Conservation (phyloP, 2,113 vertebrate genomes). For the Fregetta grallaria region DNA sequence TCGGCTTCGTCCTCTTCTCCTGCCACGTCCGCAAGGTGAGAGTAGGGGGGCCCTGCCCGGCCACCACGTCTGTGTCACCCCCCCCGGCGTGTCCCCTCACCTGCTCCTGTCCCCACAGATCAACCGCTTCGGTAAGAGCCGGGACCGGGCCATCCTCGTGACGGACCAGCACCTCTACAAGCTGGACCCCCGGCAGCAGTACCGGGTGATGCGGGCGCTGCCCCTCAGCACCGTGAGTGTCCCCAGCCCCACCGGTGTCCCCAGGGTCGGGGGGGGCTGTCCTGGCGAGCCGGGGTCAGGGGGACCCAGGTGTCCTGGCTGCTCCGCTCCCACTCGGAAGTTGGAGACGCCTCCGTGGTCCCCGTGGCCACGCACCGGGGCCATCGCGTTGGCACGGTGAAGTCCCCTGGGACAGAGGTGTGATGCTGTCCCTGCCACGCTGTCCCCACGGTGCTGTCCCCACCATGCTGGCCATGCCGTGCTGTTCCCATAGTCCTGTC, state of each 20-base stretch:
- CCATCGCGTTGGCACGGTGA: fast-evolving
- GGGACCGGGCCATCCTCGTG: slow-evolving; percentile 85
- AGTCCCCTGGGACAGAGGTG: background rate
- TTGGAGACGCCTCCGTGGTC: background rate
- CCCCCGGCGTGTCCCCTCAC: background rate
- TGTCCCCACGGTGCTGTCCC: no score
- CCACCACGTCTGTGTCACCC: background rate
- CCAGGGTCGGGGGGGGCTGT: no score
- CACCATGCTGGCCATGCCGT: no score
- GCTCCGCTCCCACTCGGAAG: fast-evolving
- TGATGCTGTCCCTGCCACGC: background rate
- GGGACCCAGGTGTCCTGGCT: background rate
- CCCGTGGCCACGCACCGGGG: fast-evolving
- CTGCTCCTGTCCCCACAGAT: slow-evolving; percentile 66
- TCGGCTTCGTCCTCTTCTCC: slow-evolving; percentile 83
- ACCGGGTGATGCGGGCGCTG: slow-evolving; percentile 82
- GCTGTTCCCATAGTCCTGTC: no score
- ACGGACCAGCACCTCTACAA: slow-evolving; percentile 90
- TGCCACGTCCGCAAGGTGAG: slow-evolving; percentile 88
- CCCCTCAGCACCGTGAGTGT: slow-evolving; percentile 79
- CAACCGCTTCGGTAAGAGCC: slow-evolving; percentile 83
- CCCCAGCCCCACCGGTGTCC: background rate
- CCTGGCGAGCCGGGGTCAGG: fast-evolving
- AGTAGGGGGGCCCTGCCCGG: fast-evolving
- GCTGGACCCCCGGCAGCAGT: slow-evolving; percentile 83